Evolutionary conservation across 2,113 vertebrate genomes (phyloP).

Genomic region (Oryzias curvinotus): DNA sequence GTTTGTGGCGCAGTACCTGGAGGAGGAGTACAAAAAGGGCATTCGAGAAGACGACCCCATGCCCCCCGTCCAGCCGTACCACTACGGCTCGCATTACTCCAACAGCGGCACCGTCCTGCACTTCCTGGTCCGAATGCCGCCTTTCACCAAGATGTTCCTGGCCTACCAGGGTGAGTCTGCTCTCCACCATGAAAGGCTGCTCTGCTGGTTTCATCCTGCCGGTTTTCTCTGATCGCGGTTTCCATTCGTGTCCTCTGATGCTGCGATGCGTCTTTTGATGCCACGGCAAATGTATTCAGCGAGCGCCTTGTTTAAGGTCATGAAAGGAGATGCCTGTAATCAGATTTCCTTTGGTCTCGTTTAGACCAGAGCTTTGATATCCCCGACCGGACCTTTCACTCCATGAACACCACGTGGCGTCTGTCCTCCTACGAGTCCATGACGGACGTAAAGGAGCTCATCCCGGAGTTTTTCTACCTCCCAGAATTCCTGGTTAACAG

Average conservation of each 20-base stretch:
- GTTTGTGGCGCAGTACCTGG: conserved; percentile 83
- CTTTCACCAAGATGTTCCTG: conserved; percentile 98
- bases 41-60: conserved; percentile 95
- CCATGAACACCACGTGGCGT: conserved; percentile 97
- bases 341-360: conserved; percentile 66
- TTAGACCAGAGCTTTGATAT: conserved; percentile 99
- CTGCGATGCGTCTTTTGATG: conserved; percentile 51
- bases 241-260: conserved; percentile 53
- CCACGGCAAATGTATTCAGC: conserved; percentile 55
- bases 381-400: conserved; percentile 98
- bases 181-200: conserved; percentile 42
- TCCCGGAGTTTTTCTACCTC: conserved; percentile 98
- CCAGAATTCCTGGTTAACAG: conserved; percentile 97
- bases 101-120: conserved; percentile 98
- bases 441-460: conserved; percentile 98
- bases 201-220: conserved; percentile 12
- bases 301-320: conserved; percentile 41
- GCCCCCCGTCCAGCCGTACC: conserved; percentile 97
- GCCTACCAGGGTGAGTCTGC: conserved; percentile 90
- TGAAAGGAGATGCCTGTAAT: conserved; percentile 68
- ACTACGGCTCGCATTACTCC: conserved; percentile 98
- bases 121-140: conserved; percentile 96
- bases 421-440: conserved; percentile 97
- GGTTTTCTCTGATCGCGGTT: conserved; percentile 38
- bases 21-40: conserved; percentile 96